These are phyloP conservation scores for Hydrozoanthus tunicans DNA, from an alignment of 64 coral and sea anemone species.

Conservation along the genomic window DNA sequence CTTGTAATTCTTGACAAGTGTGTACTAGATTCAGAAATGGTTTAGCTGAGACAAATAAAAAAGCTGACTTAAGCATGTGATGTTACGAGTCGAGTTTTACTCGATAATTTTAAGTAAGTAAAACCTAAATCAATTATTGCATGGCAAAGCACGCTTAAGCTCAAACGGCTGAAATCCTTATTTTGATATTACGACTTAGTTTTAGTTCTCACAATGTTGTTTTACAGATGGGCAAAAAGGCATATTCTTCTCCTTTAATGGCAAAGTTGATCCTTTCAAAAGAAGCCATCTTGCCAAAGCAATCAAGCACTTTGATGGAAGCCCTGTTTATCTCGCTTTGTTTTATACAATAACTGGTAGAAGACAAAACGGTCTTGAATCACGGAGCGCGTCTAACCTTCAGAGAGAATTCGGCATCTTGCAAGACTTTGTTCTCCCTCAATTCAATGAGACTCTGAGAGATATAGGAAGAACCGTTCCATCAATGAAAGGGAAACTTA, in stretches of 20 bases:
- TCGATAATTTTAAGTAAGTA: no score
- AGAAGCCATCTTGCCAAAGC: background rate
- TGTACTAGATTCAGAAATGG: background rate
- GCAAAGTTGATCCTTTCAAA: background rate
- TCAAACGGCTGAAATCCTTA: background rate
- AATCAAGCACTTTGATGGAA: background rate
- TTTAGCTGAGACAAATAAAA: no score
- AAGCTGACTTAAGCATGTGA: no score
- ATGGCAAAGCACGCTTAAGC: background rate
- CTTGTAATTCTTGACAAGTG: background rate
- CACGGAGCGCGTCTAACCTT: background rate
- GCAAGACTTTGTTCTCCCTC: background rate
- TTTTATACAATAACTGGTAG: background rate
- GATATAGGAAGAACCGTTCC: background rate
- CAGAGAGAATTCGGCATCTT: background rate
- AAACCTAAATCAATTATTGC: no score
- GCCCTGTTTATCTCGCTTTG: background rate
- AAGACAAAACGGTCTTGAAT: background rate
- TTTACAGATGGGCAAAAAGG: background rate
- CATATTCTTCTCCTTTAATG: background rate
- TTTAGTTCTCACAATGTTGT: background rate
- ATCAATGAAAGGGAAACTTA: background rate
- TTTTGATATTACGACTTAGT: background rate
- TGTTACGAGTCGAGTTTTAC: no score
- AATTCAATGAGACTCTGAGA: background rate